A percentile compares a stretch with the other conserved stretches of the same genome.
These are phyloP conservation scores for Oryzias celebensis DNA, from an alignment of 2,113 vertebrate genomes.

Conservation along the genomic window DNA sequence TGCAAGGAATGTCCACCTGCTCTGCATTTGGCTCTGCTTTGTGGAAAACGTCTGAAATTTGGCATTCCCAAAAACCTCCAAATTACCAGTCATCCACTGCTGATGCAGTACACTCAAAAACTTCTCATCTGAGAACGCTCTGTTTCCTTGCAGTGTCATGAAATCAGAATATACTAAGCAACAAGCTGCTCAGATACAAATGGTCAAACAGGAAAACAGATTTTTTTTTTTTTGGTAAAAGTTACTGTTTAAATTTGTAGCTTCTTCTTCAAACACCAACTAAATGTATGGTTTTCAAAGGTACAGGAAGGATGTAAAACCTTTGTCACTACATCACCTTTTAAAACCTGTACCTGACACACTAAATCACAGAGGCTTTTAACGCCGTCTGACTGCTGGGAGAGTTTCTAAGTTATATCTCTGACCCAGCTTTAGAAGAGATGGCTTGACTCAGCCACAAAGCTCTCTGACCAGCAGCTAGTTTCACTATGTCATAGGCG, in stretches of 20 bases:
- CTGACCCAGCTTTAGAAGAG: conserved; percentile 33
- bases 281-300: no score
- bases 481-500: not conserved
- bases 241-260: no score
- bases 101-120: conserved; percentile 57
- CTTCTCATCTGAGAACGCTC: conserved; percentile 66
- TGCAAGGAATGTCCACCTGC: conserved; percentile 16
- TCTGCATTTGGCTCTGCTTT: conserved; percentile 32
- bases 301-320: no score
- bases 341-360: not conserved
- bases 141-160: conserved; percentile 28
- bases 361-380: conserved; percentile 10
- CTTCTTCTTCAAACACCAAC: no score
- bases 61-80: conserved; percentile 70
- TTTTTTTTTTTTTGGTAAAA: no score
- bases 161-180: conserved; percentile 31
- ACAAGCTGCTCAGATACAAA: not conserved
- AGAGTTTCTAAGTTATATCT: conserved; percentile 59
- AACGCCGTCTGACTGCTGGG: conserved; percentile 34
- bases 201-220: no score
- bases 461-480: conserved; percentile 19
- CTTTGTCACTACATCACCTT: no score
- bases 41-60: conserved; percentile 59
- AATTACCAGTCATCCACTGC: conserved; percentile 60
- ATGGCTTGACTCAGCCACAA: not conserved